phyloP scores from a whole-genome alignment of 2,113 vertebrate genomes.

The Myrmecophaga tridactyla region DNA sequence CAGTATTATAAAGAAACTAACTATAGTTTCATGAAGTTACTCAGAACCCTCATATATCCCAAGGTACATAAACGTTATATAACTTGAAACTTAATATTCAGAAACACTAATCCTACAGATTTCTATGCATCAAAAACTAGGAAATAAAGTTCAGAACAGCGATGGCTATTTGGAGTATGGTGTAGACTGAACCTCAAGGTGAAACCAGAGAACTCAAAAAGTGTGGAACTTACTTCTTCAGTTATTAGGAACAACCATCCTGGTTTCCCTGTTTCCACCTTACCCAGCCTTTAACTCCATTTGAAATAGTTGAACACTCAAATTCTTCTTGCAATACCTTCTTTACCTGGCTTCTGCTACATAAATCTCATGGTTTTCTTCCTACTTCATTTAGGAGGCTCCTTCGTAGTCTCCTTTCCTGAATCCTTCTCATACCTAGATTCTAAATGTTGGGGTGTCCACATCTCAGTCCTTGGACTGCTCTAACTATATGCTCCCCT shows the following conservation, averaged over 20 bases:
- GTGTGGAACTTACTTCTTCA: background rate
- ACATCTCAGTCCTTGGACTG: no score
- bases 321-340: background rate
- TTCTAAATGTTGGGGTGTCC: background rate
- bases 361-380: background rate
- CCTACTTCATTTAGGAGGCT: background rate
- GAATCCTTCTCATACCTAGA: background rate
- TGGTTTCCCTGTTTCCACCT: background rate
- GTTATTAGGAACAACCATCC: background rate
- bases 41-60: background rate
- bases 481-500: no score
- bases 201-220: background rate
- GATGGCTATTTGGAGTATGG: background rate
- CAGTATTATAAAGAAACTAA: background rate
- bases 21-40: no score
- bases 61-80: background rate
- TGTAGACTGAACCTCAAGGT: background rate
- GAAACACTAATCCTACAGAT: background rate
- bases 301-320: background rate
- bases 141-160: background rate
- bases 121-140: background rate
- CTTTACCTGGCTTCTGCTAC: background rate
- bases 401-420: background rate
- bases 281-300: background rate
- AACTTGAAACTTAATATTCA: background rate